A percentile compares a stretch with the other conserved stretches of the same genome.
Evolutionary conservation across 2,888 invertebrate genomes (phyloP).

Genomic region (Ryuthela nishihirai): DNA sequence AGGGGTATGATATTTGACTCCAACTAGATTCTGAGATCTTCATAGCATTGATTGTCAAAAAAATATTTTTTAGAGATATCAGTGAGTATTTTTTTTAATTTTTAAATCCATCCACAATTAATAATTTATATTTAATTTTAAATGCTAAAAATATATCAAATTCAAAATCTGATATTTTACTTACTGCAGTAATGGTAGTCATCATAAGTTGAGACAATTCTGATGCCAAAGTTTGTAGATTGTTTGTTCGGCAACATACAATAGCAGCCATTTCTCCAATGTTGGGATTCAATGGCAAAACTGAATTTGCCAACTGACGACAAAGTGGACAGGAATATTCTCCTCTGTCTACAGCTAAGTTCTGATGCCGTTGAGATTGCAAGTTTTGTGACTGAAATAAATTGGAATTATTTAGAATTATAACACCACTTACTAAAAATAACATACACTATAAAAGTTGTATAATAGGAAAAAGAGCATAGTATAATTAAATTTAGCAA

Average conservation of each 20-base stretch:
- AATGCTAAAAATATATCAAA: too few species aligned
- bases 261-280: conserved; percentile 62
- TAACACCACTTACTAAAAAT: neutral
- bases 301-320: conserved; percentile 84
- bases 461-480: too few species aligned
- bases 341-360: conserved; percentile 62
- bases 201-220: conserved; percentile 56
- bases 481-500: too few species aligned
- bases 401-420: neutral
- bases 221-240: conserved; percentile 41
- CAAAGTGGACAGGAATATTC: conserved; percentile 95
- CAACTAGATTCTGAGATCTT: too few species aligned
- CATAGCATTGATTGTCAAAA: too few species aligned
- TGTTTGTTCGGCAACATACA: conserved; percentile 54
- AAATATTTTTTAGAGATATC: too few species aligned
- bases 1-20: too few species aligned
- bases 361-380: conserved; percentile 63
- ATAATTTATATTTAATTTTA: too few species aligned
- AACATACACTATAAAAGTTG: too few species aligned
- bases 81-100: too few species aligned
- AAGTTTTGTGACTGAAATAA: conserved; percentile 32
- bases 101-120: too few species aligned
- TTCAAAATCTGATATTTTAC: too few species aligned
- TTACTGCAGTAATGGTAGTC: conserved; percentile 47
- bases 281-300: conserved; percentile 60